A percentile compares a stretch with the other conserved stretches of the same genome.
Evolutionary conservation across 2,797 vertebrate species (phyloP).

Genomic region (Manis crassicaudata): DNA sequence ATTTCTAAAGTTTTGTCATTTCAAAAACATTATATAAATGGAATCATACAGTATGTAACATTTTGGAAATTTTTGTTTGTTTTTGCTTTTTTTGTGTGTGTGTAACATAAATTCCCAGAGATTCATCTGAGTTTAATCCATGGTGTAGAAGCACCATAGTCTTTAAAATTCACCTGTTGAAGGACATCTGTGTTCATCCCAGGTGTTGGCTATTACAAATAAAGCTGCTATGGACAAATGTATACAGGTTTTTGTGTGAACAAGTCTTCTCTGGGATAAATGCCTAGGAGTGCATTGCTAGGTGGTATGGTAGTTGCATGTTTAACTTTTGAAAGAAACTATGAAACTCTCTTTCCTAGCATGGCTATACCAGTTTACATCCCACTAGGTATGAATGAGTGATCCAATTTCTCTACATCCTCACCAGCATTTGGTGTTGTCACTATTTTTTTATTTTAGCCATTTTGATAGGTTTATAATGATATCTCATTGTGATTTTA

Average conservation of each 20-base stretch:
- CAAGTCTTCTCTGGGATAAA: neutral
- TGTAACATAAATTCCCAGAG: neutral
- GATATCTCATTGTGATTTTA: neutral
- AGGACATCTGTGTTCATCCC: neutral
- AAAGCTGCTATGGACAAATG: neutral
- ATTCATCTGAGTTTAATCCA: neutral
- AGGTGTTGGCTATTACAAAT: neutral
- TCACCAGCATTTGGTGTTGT: neutral
- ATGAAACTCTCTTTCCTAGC: neutral
- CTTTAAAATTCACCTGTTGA: neutral
- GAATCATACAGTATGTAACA: neutral
- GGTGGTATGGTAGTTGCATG: neutral
- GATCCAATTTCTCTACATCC: neutral
- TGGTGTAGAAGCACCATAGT: neutral
- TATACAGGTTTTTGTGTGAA: neutral
- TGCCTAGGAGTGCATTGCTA: neutral
- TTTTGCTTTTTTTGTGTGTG: neutral
- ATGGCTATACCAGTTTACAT: neutral
- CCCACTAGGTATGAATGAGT: neutral
- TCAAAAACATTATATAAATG: neutral
- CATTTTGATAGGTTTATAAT: neutral
- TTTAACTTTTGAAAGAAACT: neutral
- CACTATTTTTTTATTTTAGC: slow-evolving; percentile 30
- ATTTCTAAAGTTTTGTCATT: neutral
- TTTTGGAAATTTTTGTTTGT: neutral